phyloP scores from a whole-genome alignment of 2,113 vertebrate genomes.

The Lepus europaeus region DNA sequence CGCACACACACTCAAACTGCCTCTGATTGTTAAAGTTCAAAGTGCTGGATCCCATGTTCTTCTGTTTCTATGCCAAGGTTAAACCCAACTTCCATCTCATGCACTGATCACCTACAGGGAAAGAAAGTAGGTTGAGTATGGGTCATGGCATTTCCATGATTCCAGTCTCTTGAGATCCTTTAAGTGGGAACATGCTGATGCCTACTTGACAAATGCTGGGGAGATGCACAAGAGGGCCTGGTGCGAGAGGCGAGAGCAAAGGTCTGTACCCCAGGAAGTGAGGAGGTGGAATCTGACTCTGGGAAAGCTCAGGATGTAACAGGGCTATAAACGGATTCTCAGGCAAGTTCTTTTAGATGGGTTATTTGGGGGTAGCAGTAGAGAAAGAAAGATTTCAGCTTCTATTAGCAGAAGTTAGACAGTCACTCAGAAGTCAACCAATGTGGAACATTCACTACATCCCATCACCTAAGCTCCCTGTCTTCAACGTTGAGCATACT shows the following conservation, averaged over 20 bases:
- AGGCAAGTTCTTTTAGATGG: not conserved
- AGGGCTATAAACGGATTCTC: not conserved
- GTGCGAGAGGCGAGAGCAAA: fast-evolving
- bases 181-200: fast-evolving
- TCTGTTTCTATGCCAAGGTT: not conserved
- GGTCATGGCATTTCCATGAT: not conserved
- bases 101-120: not conserved
- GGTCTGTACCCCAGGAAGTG: fast-evolving
- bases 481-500: not conserved
- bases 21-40: not conserved
- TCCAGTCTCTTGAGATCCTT: fast-evolving
- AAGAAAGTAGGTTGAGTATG: not conserved
- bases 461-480: not conserved
- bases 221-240: not conserved
- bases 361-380: not conserved
- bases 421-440: not conserved
- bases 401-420: not conserved
- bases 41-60: not conserved
- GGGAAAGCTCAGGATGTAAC: not conserved
- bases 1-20: not conserved
- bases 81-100: not conserved
- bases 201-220: not conserved
- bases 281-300: not conserved
- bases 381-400: not conserved
- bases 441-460: not conserved